phyloP scores from a whole-genome alignment of 2,888 invertebrate genomes.

The Phorcus lineatus region DNA sequence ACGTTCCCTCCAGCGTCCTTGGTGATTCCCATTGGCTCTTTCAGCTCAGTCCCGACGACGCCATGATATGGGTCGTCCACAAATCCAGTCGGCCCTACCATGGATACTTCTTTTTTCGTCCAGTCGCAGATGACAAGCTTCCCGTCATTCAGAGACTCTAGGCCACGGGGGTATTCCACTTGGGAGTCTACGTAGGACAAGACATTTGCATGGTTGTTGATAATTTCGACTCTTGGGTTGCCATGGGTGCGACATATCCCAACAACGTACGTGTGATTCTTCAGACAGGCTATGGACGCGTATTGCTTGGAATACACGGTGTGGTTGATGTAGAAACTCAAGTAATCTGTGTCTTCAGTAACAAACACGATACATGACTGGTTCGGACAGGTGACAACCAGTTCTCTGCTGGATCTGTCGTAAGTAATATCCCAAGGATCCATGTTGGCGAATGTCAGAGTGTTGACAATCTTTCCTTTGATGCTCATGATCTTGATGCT shows the following conservation, averaged over 20 bases:
- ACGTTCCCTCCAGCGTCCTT: background rate
- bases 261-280: background rate
- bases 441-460: background rate
- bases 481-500: conserved; percentile 31
- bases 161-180: background rate
- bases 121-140: conserved; percentile 23
- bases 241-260: conserved; percentile 20
- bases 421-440: conserved; percentile 23
- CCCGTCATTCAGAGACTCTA: background rate
- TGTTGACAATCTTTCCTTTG: background rate
- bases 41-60: background rate
- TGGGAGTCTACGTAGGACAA: background rate
- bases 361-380: background rate
- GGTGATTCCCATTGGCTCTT: conserved; percentile 11
- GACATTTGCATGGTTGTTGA: background rate
- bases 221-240: background rate
- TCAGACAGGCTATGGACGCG: background rate
- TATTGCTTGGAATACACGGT: background rate
- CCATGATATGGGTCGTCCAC: background rate
- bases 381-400: conserved; percentile 14
- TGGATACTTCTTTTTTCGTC: conserved; percentile 9
- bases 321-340: background rate
- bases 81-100: background rate
- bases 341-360: background rate
- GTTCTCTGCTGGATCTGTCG: background rate